These are phyloP conservation scores for Campylomormyrus numenius DNA, from an alignment of 2,113 vertebrate species.

Conservation along the genomic window DNA sequence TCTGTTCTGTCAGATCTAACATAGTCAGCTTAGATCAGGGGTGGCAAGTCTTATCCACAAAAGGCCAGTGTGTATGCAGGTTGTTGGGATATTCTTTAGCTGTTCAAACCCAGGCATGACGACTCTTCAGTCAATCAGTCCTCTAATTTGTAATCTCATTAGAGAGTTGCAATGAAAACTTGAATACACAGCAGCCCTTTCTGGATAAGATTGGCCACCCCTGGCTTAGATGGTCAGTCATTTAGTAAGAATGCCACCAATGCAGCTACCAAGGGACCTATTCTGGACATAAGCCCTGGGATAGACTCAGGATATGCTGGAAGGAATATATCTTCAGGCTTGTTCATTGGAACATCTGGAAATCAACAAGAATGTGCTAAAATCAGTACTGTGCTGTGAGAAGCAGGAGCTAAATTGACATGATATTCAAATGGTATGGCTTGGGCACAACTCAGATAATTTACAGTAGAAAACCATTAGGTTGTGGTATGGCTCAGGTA, in stretches of 20 bases:
- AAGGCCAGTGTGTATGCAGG: too few species aligned
- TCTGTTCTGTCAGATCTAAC: not conserved
- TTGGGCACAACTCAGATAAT: not conserved
- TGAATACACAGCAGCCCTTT: too few species aligned
- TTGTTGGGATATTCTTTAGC: too few species aligned
- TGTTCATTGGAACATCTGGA: not conserved
- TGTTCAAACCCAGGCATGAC: too few species aligned
- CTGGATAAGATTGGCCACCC: too few species aligned
- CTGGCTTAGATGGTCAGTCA: not conserved
- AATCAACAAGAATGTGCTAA: not conserved
- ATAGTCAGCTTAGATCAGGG: not conserved
- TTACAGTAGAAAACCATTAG: not conserved
- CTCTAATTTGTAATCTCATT: too few species aligned
- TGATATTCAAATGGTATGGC: not conserved
- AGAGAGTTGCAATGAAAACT: too few species aligned
- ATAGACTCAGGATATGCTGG: not conserved
- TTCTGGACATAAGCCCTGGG: not conserved
- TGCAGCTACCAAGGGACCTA: not conserved
- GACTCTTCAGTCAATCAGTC: too few species aligned
- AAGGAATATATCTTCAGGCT: not conserved
- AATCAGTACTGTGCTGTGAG: not conserved
- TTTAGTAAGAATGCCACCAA: not conserved
- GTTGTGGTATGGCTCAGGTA: not conserved
- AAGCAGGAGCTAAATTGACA: too few species aligned
- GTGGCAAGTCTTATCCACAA: too few species aligned